Base-by-base conservation (phyloP, 2,113 vertebrate species). In the Dendrocopos noguchii region DNA sequence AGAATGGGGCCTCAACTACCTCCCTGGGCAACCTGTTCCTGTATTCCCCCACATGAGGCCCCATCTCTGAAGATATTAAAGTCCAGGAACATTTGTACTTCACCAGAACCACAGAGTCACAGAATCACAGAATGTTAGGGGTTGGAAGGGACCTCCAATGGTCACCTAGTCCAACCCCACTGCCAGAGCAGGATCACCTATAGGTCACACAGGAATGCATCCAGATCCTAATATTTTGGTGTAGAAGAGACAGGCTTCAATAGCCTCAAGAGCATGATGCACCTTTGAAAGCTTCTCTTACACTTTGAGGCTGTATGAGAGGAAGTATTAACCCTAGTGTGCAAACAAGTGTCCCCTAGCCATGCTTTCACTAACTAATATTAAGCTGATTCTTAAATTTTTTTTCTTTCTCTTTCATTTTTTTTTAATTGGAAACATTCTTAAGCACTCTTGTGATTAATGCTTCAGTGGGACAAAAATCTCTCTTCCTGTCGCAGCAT, bases 401-500 rank as follows among this genome's bases (percentile, higher is more conserved):
- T 11, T 11, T 39, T 39, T 39, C 39, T 39, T 39, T 39, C 10
- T 11, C 12, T 39, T 12, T 39, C 5, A 11, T 11, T 39, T 12
- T 39, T 75, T 25, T 1, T 0, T 47, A 80, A 25, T 12, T 57
- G 29, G 17, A 61, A 78, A 68, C 9, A 14, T 50, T 20, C 33
- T 17, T 15, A 81, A 76, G n/a, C 71, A 59, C 31, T 70, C 3
- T 33, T 79, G 53, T 50, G 39, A 74, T 17, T 12, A 47, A 17
- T 75, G 33, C 34, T 42, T 56, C 14, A 17, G 53, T 60, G 55
- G 39, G 80, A 88, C 0, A 1, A 64, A 91, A 88, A 66, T 56
- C 42, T 79, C 46, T 65, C 63, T 92, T 87, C 73, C 47, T 78
- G 31, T 80, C 56, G 31, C 82, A 98, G 98, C 98, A 97, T 42